Conservation (phyloP, 2,113 vertebrate species). For the Coptodon rendalli region DNA sequence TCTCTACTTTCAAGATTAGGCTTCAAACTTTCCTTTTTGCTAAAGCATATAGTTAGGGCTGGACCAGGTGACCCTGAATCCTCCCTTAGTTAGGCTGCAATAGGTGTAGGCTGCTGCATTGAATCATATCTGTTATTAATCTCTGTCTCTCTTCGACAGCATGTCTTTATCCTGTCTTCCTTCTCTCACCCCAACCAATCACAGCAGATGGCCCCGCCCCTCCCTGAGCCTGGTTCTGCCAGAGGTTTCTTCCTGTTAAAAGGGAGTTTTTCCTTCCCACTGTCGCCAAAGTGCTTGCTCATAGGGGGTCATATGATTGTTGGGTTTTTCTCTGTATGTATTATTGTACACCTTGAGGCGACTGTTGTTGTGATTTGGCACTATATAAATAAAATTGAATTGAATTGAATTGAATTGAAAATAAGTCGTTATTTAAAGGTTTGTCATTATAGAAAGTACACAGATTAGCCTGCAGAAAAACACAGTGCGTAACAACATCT, state of each 20-base stretch:
- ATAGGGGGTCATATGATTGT: not conserved
- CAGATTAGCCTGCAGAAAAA: not conserved
- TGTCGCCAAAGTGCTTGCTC: too few species aligned
- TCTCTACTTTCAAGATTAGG: too few species aligned
- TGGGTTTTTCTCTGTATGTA: not conserved
- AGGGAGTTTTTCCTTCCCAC: not conserved
- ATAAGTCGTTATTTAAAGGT: not conserved
- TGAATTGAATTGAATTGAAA: fast-evolving
- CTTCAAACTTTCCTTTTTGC: too few species aligned
- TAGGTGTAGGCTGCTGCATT: fast-evolving
- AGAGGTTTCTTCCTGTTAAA: not conserved
- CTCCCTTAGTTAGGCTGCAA: too few species aligned
- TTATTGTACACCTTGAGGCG: not conserved
- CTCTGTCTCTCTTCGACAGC: too few species aligned
- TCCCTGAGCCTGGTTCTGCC: fast-evolving
- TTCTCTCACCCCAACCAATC: too few species aligned
- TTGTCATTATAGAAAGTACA: not conserved
- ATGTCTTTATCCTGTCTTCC: too few species aligned
- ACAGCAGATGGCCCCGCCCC: too few species aligned
- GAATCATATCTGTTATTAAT: fast-evolving
- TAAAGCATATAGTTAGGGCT: too few species aligned
- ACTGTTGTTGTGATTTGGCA: not conserved
- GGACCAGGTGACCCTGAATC: too few species aligned
- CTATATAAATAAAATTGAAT: not conserved
- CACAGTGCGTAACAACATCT: fast-evolving